These are phyloP conservation scores for Lutraria lutraria DNA, from an alignment of 2,888 invertebrate species.

Conservation along the genomic window DNA sequence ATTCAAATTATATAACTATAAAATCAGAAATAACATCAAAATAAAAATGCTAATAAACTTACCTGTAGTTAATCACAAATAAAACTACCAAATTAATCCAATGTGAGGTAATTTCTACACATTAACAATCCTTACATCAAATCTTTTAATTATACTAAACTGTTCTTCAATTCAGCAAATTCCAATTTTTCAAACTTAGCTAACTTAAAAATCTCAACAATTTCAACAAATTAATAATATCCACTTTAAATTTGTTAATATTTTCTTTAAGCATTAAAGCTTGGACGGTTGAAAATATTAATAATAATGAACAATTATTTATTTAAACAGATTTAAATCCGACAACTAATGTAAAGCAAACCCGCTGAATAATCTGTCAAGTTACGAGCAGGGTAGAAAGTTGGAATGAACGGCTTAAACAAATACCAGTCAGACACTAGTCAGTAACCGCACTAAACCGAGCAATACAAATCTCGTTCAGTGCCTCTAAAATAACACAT, in stretches of 20 bases:
- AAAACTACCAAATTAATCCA: conserved; percentile 9
- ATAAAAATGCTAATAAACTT: background rate
- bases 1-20: background rate
- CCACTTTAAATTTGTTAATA: conserved; percentile 15
- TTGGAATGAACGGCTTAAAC: conserved; percentile 13
- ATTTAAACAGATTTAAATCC: conserved; percentile 13
- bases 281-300: background rate
- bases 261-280: background rate
- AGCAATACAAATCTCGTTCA: background rate
- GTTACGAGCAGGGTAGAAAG: conserved; percentile 1
- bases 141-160: background rate
- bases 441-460: background rate
- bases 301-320: background rate
- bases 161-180: background rate
- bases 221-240: background rate
- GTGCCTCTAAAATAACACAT: conserved; percentile 6
- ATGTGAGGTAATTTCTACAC: background rate
- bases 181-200: background rate
- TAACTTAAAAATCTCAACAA: background rate
- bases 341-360: background rate
- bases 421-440: background rate
- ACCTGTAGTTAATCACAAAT: background rate
- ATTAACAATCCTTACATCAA: background rate
- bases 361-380: background rate
- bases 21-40: background rate